Evolutionary conservation across 2,888 invertebrate species (phyloP).

Genomic region (Bugula neritina): DNA sequence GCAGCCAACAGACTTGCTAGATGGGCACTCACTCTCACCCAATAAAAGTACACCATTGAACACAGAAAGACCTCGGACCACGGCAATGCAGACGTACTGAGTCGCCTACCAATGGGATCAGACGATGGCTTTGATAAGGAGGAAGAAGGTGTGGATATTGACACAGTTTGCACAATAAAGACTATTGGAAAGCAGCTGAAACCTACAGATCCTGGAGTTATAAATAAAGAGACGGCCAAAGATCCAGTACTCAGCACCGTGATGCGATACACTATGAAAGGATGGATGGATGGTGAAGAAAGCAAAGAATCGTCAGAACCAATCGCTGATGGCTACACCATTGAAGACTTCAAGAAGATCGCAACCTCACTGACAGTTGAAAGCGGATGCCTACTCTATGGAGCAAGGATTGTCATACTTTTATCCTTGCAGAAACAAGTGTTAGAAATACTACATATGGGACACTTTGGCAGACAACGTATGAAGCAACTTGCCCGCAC

Average conservation of each 20-base stretch:
- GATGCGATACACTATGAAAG: too few species aligned
- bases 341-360: not conserved
- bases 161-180: slow-evolving; percentile 1
- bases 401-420: slow-evolving; percentile 35
- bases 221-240: slow-evolving; percentile 9
- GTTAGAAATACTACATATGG: slow-evolving; percentile 33
- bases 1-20: slow-evolving; percentile 26
- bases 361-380: slow-evolving; percentile 28
- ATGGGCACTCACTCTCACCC: slow-evolving; percentile 30
- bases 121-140: slow-evolving; percentile 2
- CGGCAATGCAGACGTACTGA: slow-evolving; percentile 31
- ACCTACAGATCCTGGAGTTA: not conserved
- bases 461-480: slow-evolving; percentile 33
- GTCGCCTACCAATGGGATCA: slow-evolving; percentile 29
- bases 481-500: slow-evolving; percentile 33
- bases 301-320: too few species aligned
- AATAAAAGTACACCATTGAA: slow-evolving; percentile 29
- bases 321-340: not conserved
- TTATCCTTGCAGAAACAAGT: slow-evolving; percentile 30
- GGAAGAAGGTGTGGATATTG: not conserved
- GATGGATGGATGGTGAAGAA: too few species aligned
- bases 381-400: slow-evolving; percentile 34
- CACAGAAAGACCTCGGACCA: slow-evolving; percentile 28
- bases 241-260: slow-evolving; percentile 11
- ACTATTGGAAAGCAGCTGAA: slow-evolving; percentile 19